Conservation (phyloP, 2,888 invertebrate species). For the Thymelicus lineola region DNA sequence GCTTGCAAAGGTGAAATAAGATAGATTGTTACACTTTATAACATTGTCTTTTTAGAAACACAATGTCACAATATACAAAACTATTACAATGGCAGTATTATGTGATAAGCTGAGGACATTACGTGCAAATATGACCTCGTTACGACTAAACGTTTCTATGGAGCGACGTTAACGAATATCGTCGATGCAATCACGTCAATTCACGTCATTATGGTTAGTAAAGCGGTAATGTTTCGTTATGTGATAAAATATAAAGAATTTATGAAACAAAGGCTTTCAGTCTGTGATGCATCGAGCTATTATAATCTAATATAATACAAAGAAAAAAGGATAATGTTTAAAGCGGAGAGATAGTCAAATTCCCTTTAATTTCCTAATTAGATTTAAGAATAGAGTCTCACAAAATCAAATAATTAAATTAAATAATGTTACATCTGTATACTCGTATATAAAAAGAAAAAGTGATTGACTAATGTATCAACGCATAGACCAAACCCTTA, state of each 20-base stretch:
- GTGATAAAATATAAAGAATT: background rate
- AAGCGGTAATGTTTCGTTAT: conserved; percentile 24
- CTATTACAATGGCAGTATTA: conserved; percentile 20
- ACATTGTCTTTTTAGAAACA: conserved; percentile 13
- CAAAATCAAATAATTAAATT: too few species aligned
- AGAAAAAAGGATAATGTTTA: too few species aligned
- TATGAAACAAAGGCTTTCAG: too few species aligned
- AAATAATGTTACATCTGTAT: too few species aligned
- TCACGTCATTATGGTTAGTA: conserved; percentile 18
- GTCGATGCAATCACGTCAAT: conserved; percentile 19
- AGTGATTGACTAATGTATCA: too few species aligned
- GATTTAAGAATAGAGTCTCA: too few species aligned
- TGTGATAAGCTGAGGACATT: conserved; percentile 32
- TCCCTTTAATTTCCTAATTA: too few species aligned
- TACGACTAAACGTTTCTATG: conserved; percentile 28
- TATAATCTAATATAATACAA: too few species aligned
- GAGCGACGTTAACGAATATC: conserved; percentile 30
- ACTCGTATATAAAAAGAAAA: too few species aligned
- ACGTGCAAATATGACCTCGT: conserved; percentile 33
- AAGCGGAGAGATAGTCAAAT: too few species aligned
- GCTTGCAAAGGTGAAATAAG: conserved; percentile 2
- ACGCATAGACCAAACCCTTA: too few species aligned
- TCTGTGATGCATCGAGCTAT: too few species aligned
- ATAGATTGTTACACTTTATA: background rate
- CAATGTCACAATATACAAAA: conserved; percentile 12